Percentiles rank a stretch among this genome's conserved stretches.
phyloP scores from a whole-genome alignment of 92 coral and sea anemone species.

The Epizoanthus stellaris region DNA sequence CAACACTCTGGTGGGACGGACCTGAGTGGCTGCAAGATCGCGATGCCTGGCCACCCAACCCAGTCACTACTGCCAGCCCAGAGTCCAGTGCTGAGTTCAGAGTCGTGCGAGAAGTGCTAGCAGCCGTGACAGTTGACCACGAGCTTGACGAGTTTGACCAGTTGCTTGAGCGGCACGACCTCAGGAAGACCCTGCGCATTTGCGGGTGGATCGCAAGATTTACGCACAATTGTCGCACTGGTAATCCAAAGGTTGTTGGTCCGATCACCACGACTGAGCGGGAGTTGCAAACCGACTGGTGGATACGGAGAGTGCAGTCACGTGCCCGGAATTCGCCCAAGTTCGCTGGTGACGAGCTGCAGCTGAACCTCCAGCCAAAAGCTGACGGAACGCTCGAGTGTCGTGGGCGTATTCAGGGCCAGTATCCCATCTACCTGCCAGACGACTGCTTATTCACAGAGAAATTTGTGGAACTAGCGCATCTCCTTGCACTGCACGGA shows the following conservation, averaged over 20 bases:
- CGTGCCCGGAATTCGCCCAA: constrained; percentile 10
- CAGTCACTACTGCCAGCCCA: constrained; percentile 15
- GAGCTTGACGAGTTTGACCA: constrained; percentile 18
- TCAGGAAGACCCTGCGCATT: constrained; percentile 29
- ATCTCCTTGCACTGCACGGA: constrained; percentile 46
- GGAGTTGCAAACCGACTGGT: constrained; percentile 2
- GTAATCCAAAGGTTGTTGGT: background rate
- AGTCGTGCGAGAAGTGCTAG: constrained; percentile 36
- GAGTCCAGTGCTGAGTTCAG: constrained; percentile 29
- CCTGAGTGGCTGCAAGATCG: constrained; percentile 37
- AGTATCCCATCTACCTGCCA: constrained; percentile 55
- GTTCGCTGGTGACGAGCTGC: constrained; percentile 12
- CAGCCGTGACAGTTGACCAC: constrained; percentile 1
- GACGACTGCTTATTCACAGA: constrained; percentile 42
- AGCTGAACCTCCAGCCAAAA: constrained; percentile 52
- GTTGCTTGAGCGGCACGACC: constrained; percentile 37
- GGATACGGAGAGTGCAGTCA: constrained; percentile 15
- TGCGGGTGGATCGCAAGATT: constrained; percentile 53
- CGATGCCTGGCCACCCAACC: constrained; percentile 37
- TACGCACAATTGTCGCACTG: constrained; percentile 5
- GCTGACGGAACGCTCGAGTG: constrained; percentile 55
- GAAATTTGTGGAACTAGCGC: constrained; percentile 49
- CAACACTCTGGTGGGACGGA: constrained; percentile 51
- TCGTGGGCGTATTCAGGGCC: constrained; percentile 60
- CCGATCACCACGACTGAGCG: constrained; percentile 9